Percentiles rank a stretch among this genome's conserved stretches.
These are phyloP conservation scores for Pomatostomus ruficeps DNA, from an alignment of 2,113 vertebrate genomes.

Conservation along the genomic window DNA sequence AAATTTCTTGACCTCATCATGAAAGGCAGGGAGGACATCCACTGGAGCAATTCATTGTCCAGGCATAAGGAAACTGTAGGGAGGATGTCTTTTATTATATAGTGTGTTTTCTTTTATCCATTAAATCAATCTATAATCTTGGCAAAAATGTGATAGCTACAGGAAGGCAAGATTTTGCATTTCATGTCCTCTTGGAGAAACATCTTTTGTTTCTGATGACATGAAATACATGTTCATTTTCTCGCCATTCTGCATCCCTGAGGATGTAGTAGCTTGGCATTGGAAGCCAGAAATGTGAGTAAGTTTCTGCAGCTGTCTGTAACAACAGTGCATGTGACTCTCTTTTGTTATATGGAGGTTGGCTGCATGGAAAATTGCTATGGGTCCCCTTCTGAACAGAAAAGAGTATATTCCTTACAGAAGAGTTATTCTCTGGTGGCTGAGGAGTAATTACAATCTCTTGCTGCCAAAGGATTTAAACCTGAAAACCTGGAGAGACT, in stretches of 20 bases:
- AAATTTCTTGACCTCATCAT: slow-evolving; percentile 68
- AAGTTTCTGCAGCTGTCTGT: background rate
- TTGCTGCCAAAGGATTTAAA: background rate
- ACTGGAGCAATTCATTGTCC: slow-evolving; percentile 54
- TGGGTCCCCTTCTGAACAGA: background rate
- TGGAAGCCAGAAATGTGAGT: background rate
- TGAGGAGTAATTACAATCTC: background rate
- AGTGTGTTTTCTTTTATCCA: slow-evolving; percentile 25
- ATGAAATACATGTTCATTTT: background rate
- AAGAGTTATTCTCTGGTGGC: background rate
- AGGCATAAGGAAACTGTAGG: slow-evolving; percentile 45
- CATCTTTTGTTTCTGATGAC: background rate
- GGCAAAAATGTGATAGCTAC: slow-evolving; percentile 33
- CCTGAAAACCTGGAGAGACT: background rate
- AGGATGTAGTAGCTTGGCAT: background rate
- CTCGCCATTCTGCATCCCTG: background rate
- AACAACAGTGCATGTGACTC: background rate
- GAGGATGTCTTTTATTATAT: slow-evolving; percentile 48
- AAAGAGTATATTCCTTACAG: background rate
- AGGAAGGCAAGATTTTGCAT: background rate
- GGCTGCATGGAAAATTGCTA: background rate
- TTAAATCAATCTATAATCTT: slow-evolving; percentile 30
- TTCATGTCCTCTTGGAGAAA: slow-evolving; percentile 17
- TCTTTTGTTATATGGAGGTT: background rate
- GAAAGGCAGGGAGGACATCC: slow-evolving; percentile 51